phyloP scores from a whole-genome alignment of 2,888 invertebrate genomes.

The Drosophila diplacantha region DNA sequence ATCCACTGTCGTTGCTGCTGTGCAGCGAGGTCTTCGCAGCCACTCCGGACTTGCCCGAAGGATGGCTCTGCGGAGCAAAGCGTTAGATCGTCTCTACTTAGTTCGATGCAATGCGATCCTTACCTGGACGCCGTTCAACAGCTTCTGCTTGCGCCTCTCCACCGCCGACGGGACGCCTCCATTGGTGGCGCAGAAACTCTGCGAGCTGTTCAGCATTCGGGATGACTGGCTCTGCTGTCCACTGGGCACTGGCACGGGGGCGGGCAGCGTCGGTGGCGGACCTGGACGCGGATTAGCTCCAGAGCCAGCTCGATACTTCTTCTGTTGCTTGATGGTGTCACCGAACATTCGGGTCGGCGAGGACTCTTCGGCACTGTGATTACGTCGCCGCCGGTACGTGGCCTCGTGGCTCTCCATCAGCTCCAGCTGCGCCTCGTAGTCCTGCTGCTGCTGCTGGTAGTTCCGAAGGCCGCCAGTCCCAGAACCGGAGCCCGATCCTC shows the following conservation, averaged over 20 bases:
- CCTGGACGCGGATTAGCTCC: constrained; percentile 81
- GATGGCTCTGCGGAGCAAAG: constrained; percentile 44
- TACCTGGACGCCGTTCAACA: constrained; percentile 72
- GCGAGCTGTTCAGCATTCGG: constrained; percentile 81
- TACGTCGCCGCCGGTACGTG: constrained; percentile 68
- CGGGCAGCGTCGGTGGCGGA: constrained; percentile 85
- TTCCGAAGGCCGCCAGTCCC: constrained; percentile 51
- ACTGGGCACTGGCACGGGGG: constrained; percentile 84
- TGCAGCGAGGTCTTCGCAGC: constrained; percentile 89
- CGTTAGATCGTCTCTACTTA: not conserved
- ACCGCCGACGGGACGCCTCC: constrained; percentile 74
- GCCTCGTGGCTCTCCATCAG: constrained; percentile 66
- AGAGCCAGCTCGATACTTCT: constrained; percentile 80
- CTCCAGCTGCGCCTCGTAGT: constrained; percentile 67
- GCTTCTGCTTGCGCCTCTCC: constrained; percentile 74
- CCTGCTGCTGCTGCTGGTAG: constrained; percentile 67
- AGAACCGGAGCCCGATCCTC: constrained; percentile 20
- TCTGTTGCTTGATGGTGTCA: constrained; percentile 81
- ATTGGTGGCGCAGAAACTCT: constrained; percentile 79
- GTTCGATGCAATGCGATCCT: not conserved
- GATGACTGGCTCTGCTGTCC: constrained; percentile 48
- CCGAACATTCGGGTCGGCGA: constrained; percentile 86
- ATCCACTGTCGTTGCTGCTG: constrained; percentile 94
- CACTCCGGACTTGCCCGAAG: constrained; percentile 68
- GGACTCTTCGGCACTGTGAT: constrained; percentile 74